Conservation (phyloP, 2,797 vertebrate species). For the Aldrovandia affinis region DNA sequence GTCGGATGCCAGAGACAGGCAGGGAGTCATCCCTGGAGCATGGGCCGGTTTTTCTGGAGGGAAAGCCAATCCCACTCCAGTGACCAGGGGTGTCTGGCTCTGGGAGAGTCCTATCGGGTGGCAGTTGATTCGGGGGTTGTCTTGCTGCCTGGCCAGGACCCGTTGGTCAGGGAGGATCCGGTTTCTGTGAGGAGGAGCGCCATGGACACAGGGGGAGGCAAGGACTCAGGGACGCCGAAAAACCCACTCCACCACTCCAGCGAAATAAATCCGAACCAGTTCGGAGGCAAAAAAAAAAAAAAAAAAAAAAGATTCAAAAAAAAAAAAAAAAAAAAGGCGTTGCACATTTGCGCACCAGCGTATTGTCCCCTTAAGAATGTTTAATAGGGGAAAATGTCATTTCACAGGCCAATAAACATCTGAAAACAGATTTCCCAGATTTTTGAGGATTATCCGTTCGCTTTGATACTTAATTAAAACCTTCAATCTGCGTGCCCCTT, state of each 20-base stretch:
- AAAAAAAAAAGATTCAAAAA: neutral
- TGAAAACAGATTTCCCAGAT: neutral
- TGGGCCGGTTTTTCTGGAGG: slow-evolving; percentile 45
- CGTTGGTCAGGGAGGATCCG: neutral
- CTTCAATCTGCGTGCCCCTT: neutral
- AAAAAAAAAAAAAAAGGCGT: neutral
- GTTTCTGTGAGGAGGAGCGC: slow-evolving; percentile 26
- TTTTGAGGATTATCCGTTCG: neutral
- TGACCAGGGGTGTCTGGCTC: slow-evolving; percentile 46
- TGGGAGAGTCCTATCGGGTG: slow-evolving; percentile 25
- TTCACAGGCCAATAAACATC: neutral
- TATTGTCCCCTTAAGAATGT: neutral
- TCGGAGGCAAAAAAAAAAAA: neutral
- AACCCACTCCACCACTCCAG: neutral
- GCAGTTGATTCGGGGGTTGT: neutral
- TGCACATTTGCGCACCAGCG: neutral
- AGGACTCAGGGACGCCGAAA: slow-evolving; percentile 40
- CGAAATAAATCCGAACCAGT: neutral
- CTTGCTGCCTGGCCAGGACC: neutral
- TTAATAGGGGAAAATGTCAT: neutral
- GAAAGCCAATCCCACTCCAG: slow-evolving; percentile 68
- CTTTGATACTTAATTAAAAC: neutral
- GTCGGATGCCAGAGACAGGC: neutral
- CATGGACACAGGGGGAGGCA: slow-evolving; percentile 34
- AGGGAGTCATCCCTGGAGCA: slow-evolving; percentile 9